Evolutionary conservation across 2,888 invertebrate species (phyloP), one percentile per base, ranked within the genome.

Genomic region (Aplocera efformata): DNA sequence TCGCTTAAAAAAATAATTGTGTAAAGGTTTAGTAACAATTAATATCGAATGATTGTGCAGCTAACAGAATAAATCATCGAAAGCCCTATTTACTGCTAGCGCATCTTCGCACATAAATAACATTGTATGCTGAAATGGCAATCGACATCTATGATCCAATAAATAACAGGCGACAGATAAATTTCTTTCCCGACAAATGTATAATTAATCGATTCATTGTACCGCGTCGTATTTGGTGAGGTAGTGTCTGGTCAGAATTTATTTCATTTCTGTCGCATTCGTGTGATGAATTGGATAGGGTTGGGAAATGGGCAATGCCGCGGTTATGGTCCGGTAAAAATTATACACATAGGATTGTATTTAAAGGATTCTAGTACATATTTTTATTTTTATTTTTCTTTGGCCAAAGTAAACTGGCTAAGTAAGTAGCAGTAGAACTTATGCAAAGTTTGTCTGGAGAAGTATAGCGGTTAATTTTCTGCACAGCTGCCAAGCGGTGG

Each of bases 171-270:
- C 43, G 48, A 48, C 40, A 40, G 43, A 48, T 48, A 43, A 43
- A 43, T 48, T 30, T 39, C 32, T 33, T 7, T 30, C 27, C 42
- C 32, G 48, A 52, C 49, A 52, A 56, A 54, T 56, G 52, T 54
- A 50, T 56, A 54, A 56, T 56, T 54, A 50, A 56, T 56, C 50
- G 52, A 48, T 52, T 50, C 56, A 49, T 52, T 54, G 50, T 54
- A 44, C 44, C 25, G 25, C 45, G 24, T 40, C 51, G 32, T 49
- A 49, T 52, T 54, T 52, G 48, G 52, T 32, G 30, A 37, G 41
- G 43, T 44, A 23, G 41, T 42, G 35, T 48, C 50, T 42, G 33
- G 42, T n/a, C 36, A 35, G 41, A 43, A 55, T 50, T 52, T 48
- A 55, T 50, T 50, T 42, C 10, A 32, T 42, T 50, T 43, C 41